These are phyloP conservation scores for Artemia sp. DNA, from an alignment of 2,888 invertebrate genomes.

Conservation along the genomic window DNA sequence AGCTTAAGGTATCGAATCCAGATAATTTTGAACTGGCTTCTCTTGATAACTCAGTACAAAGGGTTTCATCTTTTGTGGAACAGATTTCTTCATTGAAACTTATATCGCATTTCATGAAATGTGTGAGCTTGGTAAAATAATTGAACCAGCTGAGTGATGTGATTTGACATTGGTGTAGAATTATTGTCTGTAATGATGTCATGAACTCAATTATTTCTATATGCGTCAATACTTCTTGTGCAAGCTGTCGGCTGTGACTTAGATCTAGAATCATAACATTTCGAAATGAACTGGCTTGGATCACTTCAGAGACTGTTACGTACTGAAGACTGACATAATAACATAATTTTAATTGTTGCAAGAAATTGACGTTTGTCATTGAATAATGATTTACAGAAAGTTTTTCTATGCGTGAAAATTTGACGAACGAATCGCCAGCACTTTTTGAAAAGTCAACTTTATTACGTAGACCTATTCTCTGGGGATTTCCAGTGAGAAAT, in stretches of 20 bases:
- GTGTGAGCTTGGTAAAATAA: too few species aligned
- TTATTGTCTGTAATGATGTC: conserved; percentile 4
- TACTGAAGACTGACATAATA: neutral
- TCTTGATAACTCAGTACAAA: too few species aligned
- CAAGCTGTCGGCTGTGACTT: neutral
- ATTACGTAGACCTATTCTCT: neutral
- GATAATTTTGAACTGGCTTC: too few species aligned
- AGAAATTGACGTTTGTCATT: neutral
- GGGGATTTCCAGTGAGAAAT: neutral
- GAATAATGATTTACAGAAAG: neutral
- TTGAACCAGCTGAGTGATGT: neutral
- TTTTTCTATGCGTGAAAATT: neutral
- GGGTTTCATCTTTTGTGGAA: too few species aligned
- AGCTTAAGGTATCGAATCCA: too few species aligned
- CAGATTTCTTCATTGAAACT: too few species aligned
- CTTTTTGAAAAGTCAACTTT: neutral
- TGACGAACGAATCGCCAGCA: neutral
- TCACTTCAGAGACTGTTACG: neutral
- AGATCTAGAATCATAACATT: neutral
- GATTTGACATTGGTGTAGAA: neutral
- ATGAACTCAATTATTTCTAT: neutral
- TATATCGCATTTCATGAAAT: too few species aligned
- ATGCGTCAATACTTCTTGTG: neutral
- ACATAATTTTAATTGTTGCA: neutral
- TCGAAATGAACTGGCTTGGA: neutral